Evolutionary conservation across 1,140 invertebrate genomes (phyloP), one percentile per base, ranked within the genome.

Genomic region (Orius insidiosus): DNA sequence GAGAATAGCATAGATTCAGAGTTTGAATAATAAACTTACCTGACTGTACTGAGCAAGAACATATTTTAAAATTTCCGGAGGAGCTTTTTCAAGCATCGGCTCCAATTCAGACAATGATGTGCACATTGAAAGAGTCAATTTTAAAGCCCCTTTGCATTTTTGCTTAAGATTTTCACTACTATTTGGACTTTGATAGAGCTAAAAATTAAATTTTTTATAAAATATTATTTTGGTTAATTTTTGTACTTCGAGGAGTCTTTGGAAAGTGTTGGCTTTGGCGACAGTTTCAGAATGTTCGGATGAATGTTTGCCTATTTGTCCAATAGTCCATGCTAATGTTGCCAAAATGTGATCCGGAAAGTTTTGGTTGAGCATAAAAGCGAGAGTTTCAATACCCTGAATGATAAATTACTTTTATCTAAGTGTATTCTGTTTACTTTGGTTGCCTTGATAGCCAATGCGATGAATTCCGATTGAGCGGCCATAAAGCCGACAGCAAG

Each of bases 401-500:
- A 53, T 18, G 10, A 51, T 48, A 24, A 24, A 7, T 24, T 24
- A 24, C 3, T 4, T 24, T 24, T 24, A n/a, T n/a, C n/a, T n/a
- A n/a, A n/a, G n/a, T 24, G 24, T 4, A 4, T 24, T 40, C 15
- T 15, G 10, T 16, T 18, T 40, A 43, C 75, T 65, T 77, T 74
- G 2, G 73, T 72, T 52, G 71, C 71, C 53, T 81, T 76, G 40
- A 81, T 68, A 49, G 71, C 72, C 60, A 76, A 70, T 5, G 77
- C 77, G 8, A 82, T 62, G 54, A 77, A 72, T 56, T 78, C 73
- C 2, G 71, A 76, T 50, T 85, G 76, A 32, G 79, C 80, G 32
- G 78, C 76, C 24, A 85, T 80, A 55, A 79, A 86, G 4, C 83
- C 84, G 4, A 86, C 60, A 39, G 80, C 76, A 66, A 83, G 78